phyloP scores from a whole-genome alignment of 2,888 invertebrate species.

The Poecilobothrus nobilitatus region DNA sequence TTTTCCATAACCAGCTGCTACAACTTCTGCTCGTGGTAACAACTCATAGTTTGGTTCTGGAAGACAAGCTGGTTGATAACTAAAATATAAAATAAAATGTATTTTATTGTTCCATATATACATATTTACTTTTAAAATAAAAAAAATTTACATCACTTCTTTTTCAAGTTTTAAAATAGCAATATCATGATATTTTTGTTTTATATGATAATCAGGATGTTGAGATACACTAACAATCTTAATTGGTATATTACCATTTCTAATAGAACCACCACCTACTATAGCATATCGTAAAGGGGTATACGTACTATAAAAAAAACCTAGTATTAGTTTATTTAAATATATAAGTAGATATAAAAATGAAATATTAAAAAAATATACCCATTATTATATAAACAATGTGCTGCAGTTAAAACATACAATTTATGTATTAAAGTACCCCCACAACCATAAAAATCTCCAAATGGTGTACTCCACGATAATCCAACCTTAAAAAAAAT shows the following conservation, averaged over 20 bases:
- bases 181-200: conserved; percentile 14
- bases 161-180: conserved; percentile 19
- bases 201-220: conserved; percentile 13
- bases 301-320: neutral
- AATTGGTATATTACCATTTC: neutral
- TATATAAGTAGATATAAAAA: neutral
- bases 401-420: conserved; percentile 15
- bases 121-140: too few relatives aligned
- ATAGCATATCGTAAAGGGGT: neutral
- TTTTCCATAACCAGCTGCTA: conserved; percentile 43
- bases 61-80: conserved; percentile 40
- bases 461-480: conserved; percentile 10
- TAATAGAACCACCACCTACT: neutral
- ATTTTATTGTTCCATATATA: too few relatives aligned
- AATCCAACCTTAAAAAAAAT: neutral
- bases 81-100: conserved; percentile 12
- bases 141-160: conserved; percentile 22
- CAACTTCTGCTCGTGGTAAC: conserved; percentile 24
- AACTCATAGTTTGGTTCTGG: neutral
- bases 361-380: conserved; percentile 8
- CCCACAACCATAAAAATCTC: conserved; percentile 13
- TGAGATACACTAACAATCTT: conserved; percentile 17
- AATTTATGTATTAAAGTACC: conserved; percentile 10
- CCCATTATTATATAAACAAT: conserved; percentile 14
- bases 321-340: neutral